A percentile compares a stretch with the other conserved stretches of the same genome.
These are phyloP conservation scores for Hyaena hyaena DNA, from an alignment of 2,113 vertebrate species.

Conservation along the genomic window DNA sequence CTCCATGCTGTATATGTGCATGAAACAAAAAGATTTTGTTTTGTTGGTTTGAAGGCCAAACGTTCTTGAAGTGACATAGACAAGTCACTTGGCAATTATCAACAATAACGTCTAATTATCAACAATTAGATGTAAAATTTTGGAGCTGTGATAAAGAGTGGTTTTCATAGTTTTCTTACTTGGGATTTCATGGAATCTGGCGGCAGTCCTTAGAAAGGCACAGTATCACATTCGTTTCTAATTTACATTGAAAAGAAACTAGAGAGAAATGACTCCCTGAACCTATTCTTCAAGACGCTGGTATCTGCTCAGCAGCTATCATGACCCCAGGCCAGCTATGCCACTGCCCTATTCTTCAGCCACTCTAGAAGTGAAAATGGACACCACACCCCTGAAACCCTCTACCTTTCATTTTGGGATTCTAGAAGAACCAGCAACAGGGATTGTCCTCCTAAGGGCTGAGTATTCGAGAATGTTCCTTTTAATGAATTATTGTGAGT, in stretches of 20 bases:
- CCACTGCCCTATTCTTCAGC: neutral
- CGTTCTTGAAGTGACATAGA: neutral
- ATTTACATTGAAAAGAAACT: neutral
- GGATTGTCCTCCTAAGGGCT: neutral
- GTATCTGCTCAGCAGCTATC: neutral
- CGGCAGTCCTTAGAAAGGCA: neutral
- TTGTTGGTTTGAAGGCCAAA: neutral
- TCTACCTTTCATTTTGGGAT: neutral
- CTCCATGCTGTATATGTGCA: neutral
- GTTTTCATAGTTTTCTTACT: neutral
- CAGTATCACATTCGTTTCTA: neutral
- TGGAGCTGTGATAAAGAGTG: neutral
- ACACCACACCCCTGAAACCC: too few relatives aligned
- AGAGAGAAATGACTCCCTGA: neutral
- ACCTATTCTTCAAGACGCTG: neutral
- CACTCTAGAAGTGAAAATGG: neutral
- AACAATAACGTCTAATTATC: neutral
- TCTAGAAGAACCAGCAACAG: neutral
- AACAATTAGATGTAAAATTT: neutral
- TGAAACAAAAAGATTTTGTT: conserved; percentile 13
- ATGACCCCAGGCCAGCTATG: neutral
- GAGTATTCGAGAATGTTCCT: neutral
- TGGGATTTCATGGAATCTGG: neutral
- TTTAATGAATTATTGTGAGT: neutral
- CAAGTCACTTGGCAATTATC: neutral